Evolutionary conservation across 2,888 invertebrate genomes (phyloP), one percentile per base, ranked within the genome.

Genomic region (Lucinisca nassula): DNA sequence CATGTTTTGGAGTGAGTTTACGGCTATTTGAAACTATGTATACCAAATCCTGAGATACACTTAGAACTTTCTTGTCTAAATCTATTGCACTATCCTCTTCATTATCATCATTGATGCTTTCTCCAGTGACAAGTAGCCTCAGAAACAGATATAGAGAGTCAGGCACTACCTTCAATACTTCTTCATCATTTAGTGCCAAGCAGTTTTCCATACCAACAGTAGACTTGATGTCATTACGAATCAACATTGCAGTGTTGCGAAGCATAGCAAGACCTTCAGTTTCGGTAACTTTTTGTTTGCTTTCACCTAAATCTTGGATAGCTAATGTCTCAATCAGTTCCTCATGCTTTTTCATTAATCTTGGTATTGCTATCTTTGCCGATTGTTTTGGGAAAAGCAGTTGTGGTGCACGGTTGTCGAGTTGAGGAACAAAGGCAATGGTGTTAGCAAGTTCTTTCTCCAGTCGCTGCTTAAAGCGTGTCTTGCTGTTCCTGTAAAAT

Each of bases 1-100:
- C 45, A 72, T 83, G 79, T 45, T 61, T 83, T 14, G 83, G 78
- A 4, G 83, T 83, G 51, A 61, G 12, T n/a, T 61, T 61, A 12
- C 30, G 61, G 61, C 61, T 12, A n/a, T 61, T 61, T 12, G 61
- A 61, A 12, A 61, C 61, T 30, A 61, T 30, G 30, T 61, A 61
- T 61, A 61, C 61, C 61, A 61, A 61, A 30, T 61, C 61, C 30
- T 61, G 61, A 12, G 61, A 8, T 27, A 61, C 30, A 30, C 61
- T 61, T 61, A 61, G 61, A n/a, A 61, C 61, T 61, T 61, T 61
- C 61, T 30, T 61, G 30, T 61, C 24, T 27, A 61, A n/a, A 61
- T 61, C 30, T 30, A 10, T 27, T 8, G n/a, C 30, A 61, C 12
- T 61, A 17, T 70, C 70, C 6, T 70, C 70, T 14, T 37, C 70